These are phyloP conservation scores for Ranitomeya imitator DNA, from an alignment of 2,113 vertebrate species.

Conservation along the genomic window DNA sequence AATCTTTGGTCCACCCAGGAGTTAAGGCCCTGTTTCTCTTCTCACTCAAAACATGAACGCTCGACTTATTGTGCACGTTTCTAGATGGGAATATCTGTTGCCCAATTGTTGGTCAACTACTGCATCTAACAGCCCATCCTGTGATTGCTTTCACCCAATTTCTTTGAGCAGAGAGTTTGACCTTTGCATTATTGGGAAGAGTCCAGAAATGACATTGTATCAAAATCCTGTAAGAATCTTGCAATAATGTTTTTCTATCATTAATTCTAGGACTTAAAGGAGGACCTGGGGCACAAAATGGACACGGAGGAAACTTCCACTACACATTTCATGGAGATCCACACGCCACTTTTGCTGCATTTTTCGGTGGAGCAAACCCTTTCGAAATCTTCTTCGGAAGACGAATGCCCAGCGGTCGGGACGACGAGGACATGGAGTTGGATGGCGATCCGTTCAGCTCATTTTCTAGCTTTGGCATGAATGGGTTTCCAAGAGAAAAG, in stretches of 20 bases:
- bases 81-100: no score
- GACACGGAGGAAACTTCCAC: constrained; percentile 88
- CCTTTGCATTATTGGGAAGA: neutral
- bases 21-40: no score
- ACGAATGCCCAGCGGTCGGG: constrained; percentile 84
- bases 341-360: constrained; percentile 95
- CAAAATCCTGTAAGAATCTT: neutral
- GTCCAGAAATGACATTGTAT: neutral
- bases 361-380: constrained; percentile 94
- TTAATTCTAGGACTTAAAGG: constrained; percentile 86
- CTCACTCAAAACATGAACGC: no score
- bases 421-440: constrained; percentile 95
- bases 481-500: constrained; percentile 92
- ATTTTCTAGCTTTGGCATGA: constrained; percentile 90
- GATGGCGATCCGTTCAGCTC: constrained; percentile 91
- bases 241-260: constrained; percentile 18
- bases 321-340: constrained; percentile 98
- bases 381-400: constrained; percentile 98
- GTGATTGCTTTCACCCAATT: no score
- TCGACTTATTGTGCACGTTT: no score
- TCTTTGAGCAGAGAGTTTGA: neutral
- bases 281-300: constrained; percentile 86
- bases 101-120: no score
- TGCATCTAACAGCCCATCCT: no score
- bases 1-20: no score